Evolutionary conservation across 1,140 invertebrate species (phyloP).

Genomic region (Cydia amplana): DNA sequence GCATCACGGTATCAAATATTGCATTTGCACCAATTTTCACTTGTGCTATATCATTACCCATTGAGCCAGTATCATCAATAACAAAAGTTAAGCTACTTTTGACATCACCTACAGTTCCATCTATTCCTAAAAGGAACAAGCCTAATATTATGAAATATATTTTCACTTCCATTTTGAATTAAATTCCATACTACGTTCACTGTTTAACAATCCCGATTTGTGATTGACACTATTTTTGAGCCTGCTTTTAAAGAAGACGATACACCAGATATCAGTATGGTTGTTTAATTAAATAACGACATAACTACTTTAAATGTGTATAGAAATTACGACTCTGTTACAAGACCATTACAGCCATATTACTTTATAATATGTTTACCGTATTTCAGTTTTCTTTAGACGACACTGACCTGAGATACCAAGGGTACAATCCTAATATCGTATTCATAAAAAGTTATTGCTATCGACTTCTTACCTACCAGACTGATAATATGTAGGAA

Average conservation of each 20-base stretch:
- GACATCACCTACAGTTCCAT: neutral
- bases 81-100: conserved; percentile 13
- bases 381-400: neutral
- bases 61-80: conserved; percentile 66
- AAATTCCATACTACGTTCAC: neutral
- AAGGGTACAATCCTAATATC: neutral
- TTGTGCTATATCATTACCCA: conserved; percentile 34
- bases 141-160: neutral
- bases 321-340: neutral
- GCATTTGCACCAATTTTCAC: conserved; percentile 34
- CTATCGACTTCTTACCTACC: neutral
- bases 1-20: conserved; percentile 41
- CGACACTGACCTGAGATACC: neutral
- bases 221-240: neutral
- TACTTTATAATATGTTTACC: neutral
- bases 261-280: neutral
- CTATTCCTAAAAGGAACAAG: neutral
- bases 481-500: neutral
- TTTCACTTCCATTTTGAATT: neutral
- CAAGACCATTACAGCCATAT: neutral
- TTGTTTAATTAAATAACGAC: neutral
- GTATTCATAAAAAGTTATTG: neutral
- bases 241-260: neutral
- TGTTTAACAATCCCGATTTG: neutral
- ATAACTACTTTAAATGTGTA: neutral